phyloP scores from a whole-genome alignment of 2,113 vertebrate species.

The Nothobranchius furzeri region DNA sequence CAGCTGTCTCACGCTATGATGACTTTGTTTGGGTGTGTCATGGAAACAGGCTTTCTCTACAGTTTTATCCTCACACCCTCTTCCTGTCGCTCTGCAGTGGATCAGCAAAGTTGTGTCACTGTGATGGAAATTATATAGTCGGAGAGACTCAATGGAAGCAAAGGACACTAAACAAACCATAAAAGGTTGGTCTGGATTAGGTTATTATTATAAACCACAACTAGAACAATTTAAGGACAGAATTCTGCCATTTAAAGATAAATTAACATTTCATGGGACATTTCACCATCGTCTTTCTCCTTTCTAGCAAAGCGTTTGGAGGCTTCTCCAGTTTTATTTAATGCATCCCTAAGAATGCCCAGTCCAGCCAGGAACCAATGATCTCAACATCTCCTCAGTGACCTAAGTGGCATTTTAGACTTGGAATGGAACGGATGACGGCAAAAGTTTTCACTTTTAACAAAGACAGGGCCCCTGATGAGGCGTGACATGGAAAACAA shows the following conservation, averaged over 20 bases:
- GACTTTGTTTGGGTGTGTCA: slow-evolving; percentile 74
- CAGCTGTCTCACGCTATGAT: slow-evolving; percentile 26
- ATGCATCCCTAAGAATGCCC: slow-evolving; percentile 4
- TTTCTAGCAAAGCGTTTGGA: slow-evolving; percentile 7
- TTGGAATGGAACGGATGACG: slow-evolving; percentile 39
- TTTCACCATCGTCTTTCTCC: slow-evolving; percentile 6
- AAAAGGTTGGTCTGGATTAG: slow-evolving; percentile 18
- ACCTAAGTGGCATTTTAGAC: slow-evolving; percentile 35
- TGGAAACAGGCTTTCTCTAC: slow-evolving; percentile 69
- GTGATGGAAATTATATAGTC: slow-evolving; percentile 52
- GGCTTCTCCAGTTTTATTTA: slow-evolving; percentile 31
- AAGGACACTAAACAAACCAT: slow-evolving; percentile 6
- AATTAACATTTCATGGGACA: slow-evolving; percentile 44
- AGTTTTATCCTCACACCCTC: slow-evolving; percentile 23
- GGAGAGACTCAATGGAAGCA: slow-evolving; percentile 18
- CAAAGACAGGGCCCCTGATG: slow-evolving; percentile 23
- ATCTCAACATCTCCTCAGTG: slow-evolving; percentile 25
- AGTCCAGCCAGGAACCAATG: slow-evolving; percentile 15
- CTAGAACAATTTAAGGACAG: slow-evolving; percentile 36
- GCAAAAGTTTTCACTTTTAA: slow-evolving; percentile 31
- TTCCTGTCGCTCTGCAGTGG: slow-evolving; percentile 31
- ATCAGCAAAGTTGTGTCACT: slow-evolving; percentile 16
- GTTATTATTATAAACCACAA: slow-evolving; percentile 48
- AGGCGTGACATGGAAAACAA: slow-evolving; percentile 39
- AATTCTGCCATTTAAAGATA: slow-evolving; percentile 39